phyloP scores from a whole-genome alignment of 2,113 vertebrate genomes.

The Rallus limicola region DNA sequence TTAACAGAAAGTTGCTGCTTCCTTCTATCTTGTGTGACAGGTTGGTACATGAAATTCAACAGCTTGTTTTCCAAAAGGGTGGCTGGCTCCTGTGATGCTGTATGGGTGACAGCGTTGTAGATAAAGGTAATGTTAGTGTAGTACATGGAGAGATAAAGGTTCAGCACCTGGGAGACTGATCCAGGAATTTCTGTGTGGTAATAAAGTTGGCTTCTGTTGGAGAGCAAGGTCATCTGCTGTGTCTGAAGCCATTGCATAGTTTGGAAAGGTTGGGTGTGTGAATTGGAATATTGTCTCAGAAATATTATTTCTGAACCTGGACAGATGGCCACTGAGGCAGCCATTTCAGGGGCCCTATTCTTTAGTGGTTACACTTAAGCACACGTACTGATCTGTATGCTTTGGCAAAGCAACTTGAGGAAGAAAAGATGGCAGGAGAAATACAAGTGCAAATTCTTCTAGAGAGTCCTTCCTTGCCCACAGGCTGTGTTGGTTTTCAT shows the following conservation, averaged over 20 bases:
- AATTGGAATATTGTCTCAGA: not conserved
- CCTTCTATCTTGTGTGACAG: not conserved
- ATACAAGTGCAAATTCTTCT: not conserved
- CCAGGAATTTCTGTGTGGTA: not conserved
- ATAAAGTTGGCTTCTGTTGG: not conserved
- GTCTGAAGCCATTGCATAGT: not conserved
- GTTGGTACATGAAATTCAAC: not conserved
- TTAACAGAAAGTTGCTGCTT: not conserved
- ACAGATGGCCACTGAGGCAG: not conserved
- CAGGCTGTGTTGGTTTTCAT: not conserved
- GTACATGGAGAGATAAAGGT: not conserved
- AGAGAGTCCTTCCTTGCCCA: not conserved
- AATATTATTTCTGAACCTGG: not conserved
- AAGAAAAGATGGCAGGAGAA: not conserved
- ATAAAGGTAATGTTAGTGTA: not conserved
- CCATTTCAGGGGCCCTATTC: too few species aligned
- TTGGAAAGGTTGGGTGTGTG: not conserved
- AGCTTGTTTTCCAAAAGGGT: not conserved
- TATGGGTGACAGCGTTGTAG: not conserved
- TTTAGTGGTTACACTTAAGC: not conserved
- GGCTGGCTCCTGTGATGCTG: not conserved
- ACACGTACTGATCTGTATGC: accelerated
- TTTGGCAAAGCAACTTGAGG: not conserved
- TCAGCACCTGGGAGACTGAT: not conserved
- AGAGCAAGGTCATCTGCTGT: not conserved